These are phyloP conservation scores for Ciona savignyi DNA, from an alignment of 23 tunicate species.

Conservation along the genomic window DNA sequence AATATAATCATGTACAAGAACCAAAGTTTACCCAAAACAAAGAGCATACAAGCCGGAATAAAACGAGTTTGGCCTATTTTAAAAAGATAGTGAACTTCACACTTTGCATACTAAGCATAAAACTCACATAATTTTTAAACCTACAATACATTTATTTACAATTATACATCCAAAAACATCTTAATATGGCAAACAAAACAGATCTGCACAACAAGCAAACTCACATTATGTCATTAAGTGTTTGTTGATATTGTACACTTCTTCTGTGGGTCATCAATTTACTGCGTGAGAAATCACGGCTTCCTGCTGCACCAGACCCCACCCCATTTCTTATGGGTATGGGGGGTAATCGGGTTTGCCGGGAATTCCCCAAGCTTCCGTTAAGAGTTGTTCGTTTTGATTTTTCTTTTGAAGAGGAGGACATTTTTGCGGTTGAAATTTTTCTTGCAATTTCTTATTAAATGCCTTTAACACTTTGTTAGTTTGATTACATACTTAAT, in stretches of 20 bases:
- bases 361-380: slow-evolving; percentile 3
- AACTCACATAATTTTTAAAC: background rate
- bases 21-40: too few relatives aligned
- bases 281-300: slow-evolving; percentile 59
- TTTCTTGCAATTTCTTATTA: too few relatives aligned
- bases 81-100: too few relatives aligned
- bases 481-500: too few relatives aligned
- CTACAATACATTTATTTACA: background rate
- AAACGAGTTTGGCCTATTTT: too few relatives aligned
- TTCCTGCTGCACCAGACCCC: slow-evolving; percentile 39
- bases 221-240: slow-evolving; percentile 76
- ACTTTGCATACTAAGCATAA: too few relatives aligned
- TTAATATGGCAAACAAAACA: too few relatives aligned
- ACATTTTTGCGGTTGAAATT: slow-evolving; percentile 9
- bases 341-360: slow-evolving; percentile 45
- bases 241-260: slow-evolving; percentile 59
- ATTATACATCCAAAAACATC: background rate
- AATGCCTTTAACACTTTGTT: too few relatives aligned
- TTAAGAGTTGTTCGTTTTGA: background rate
- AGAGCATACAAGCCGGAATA: too few relatives aligned
- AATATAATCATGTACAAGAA: too few relatives aligned
- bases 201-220: background rate
- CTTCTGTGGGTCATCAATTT: slow-evolving; percentile 79
- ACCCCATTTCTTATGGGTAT: slow-evolving; percentile 51
- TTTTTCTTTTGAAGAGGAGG: slow-evolving; percentile 21